Percentiles rank a stretch among this genome's conserved stretches.
Conservation (phyloP, 2,888 invertebrate species). For the Galerucella nymphaeae region DNA sequence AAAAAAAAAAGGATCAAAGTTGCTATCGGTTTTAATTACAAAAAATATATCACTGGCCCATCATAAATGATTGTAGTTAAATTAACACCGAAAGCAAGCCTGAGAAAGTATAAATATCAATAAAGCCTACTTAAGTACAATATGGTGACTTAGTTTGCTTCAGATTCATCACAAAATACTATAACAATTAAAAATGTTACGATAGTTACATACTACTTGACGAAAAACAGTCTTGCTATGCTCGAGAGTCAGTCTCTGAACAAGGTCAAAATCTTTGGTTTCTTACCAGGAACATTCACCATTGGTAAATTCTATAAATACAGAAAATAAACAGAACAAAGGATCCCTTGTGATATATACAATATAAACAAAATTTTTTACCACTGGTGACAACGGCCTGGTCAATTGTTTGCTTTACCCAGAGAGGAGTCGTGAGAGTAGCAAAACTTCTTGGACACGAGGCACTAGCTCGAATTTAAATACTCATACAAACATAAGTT, state of each 20-base stretch:
- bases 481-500: conserved; percentile 57
- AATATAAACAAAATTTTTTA: conserved; percentile 57
- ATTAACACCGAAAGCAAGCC: conserved; percentile 47
- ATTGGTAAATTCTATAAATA: conserved; percentile 52
- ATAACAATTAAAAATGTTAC: conserved; percentile 55
- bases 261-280: conserved; percentile 63
- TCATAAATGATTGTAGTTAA: conserved; percentile 38
- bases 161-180: conserved; percentile 60
- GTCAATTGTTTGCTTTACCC: conserved; percentile 51
- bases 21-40: conserved; percentile 43
- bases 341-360: conserved; percentile 54
- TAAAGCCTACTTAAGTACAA: conserved; percentile 55
- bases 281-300: conserved; percentile 52
- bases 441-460: conserved; percentile 54
- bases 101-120: conserved; percentile 49
- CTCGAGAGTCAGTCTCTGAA: conserved; percentile 54
- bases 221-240: conserved; percentile 52
- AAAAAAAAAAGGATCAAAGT: conserved; percentile 48
- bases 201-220: conserved; percentile 57
- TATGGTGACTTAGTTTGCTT: conserved; percentile 61
- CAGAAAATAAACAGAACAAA: conserved; percentile 44
- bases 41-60: conserved; percentile 40
- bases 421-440: conserved; percentile 51
- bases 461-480: conserved; percentile 49
- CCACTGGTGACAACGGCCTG: conserved; percentile 43